These are phyloP conservation scores for Hirtodrosophila duncani DNA, from an alignment of 2,888 invertebrate species.

Conservation along the genomic window DNA sequence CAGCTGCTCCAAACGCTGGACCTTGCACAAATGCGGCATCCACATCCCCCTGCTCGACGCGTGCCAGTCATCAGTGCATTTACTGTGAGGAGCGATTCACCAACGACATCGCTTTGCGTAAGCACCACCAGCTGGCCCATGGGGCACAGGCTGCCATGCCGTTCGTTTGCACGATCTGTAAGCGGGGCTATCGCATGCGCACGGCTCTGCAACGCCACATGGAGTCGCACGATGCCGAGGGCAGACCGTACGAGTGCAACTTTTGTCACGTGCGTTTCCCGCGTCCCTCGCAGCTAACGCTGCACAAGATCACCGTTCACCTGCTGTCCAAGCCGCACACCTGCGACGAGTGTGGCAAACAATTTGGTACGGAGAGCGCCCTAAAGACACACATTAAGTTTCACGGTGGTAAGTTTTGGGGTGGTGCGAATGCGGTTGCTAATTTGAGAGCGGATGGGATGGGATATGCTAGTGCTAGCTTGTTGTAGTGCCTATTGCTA, in stretches of 20 bases:
- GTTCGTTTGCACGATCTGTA: constrained; percentile 71
- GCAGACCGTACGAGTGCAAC: constrained; percentile 73
- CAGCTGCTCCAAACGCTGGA: constrained; percentile 18
- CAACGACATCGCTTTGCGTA: constrained; percentile 68
- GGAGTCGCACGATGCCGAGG: constrained; percentile 74
- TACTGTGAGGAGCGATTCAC: constrained; percentile 71
- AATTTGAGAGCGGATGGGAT: constrained; percentile 41
- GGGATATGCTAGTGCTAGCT: constrained; percentile 35
- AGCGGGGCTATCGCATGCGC: constrained; percentile 72
- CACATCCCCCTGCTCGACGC: constrained; percentile 8
- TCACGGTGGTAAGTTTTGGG: constrained; percentile 69
- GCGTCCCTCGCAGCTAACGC: constrained; percentile 69
- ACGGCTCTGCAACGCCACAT: constrained; percentile 74
- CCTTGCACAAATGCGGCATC: constrained; percentile 14
- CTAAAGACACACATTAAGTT: constrained; percentile 73
- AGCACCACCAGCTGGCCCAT: constrained; percentile 71
- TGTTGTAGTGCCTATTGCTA: too few relatives aligned
- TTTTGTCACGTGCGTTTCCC: constrained; percentile 70
- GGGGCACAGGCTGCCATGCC: constrained; percentile 63
- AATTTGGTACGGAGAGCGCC: constrained; percentile 75
- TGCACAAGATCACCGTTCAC: constrained; percentile 75
- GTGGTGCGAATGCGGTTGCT: constrained; percentile 38
- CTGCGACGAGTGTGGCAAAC: constrained; percentile 73
- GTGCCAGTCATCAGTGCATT: constrained; percentile 61
- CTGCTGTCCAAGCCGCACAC: constrained; percentile 71